Conservation (phyloP, 2,888 invertebrate genomes). For the Rhyacophila evoluta region DNA sequence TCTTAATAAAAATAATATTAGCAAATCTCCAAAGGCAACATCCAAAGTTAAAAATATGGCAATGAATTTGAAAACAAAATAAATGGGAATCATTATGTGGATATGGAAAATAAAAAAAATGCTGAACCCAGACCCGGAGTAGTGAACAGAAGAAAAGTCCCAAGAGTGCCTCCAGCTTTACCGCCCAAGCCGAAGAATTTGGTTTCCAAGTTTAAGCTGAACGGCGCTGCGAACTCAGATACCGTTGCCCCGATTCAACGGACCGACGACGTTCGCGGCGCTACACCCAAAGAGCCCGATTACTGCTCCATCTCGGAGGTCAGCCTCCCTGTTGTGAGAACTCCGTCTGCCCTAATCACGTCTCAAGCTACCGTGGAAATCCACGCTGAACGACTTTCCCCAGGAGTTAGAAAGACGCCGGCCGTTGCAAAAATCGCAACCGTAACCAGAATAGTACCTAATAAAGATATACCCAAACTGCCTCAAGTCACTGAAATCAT, state of each 20-base stretch:
- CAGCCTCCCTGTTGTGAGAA: conserved; percentile 74
- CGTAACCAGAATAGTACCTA: conserved; percentile 61
- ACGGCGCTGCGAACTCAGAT: conserved; percentile 68
- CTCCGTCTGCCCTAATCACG: conserved; percentile 69
- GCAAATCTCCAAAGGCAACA: conserved; percentile 63
- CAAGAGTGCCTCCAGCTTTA: conserved; percentile 79
- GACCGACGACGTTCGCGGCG: conserved; percentile 69
- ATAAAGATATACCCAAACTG: conserved; percentile 77
- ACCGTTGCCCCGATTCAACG: conserved; percentile 72
- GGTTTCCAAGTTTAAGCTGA: conserved; percentile 75
- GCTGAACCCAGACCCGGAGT: conserved; percentile 66
- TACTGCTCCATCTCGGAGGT: conserved; percentile 84
- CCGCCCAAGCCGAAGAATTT: conserved; percentile 84
- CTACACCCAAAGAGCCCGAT: conserved; percentile 73
- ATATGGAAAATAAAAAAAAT: conserved; percentile 68
- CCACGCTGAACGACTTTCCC: conserved; percentile 66
- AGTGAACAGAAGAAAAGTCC: conserved; percentile 71
- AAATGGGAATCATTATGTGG: conserved; percentile 67
- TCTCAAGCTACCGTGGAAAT: conserved; percentile 70
- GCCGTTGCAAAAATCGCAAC: conserved; percentile 58
- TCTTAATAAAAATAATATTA: conserved; percentile 56
- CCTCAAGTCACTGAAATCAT: conserved; percentile 82
- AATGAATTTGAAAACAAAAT: conserved; percentile 66
- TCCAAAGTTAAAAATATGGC: conserved; percentile 69
- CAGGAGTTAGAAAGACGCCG: conserved; percentile 66